Conservation (phyloP, 2,888 invertebrate genomes). For the Erebia ligea region DNA sequence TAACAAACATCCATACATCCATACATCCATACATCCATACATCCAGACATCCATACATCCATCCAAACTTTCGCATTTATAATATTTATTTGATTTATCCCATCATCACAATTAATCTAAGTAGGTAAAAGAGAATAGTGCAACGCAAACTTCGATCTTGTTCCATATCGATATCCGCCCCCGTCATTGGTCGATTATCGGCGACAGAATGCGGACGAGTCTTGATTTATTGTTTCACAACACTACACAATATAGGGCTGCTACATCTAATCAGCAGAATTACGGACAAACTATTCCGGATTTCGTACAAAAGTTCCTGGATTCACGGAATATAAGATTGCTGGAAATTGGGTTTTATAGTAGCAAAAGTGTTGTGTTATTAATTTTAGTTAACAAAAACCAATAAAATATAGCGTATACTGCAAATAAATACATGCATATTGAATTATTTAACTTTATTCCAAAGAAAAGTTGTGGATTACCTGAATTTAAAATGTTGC, state of each 20-base stretch:
- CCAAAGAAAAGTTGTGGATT: no score
- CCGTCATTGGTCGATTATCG: constrained; percentile 43
- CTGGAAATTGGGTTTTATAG: background rate
- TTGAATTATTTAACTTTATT: no score
- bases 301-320: background rate
- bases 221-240: constrained; percentile 47
- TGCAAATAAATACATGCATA: no score
- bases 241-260: constrained; percentile 13
- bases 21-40: no score
- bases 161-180: constrained; percentile 46
- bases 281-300: background rate
- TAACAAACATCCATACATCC: no score
- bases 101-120: background rate
- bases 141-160: constrained; percentile 31
- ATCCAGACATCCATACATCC: no score
- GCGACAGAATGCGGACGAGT: constrained; percentile 46
- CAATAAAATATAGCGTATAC: no score
- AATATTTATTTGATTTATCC: no score
- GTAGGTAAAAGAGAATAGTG: constrained; percentile 1
- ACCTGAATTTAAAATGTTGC: no score
- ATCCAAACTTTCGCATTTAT: no score
- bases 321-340: background rate
- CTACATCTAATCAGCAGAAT: background rate
- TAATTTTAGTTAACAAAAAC: no score
- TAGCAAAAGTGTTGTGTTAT: background rate